These are phyloP conservation scores for Esox lucius DNA, from an alignment of 2,797 vertebrate species.

Conservation along the genomic window DNA sequence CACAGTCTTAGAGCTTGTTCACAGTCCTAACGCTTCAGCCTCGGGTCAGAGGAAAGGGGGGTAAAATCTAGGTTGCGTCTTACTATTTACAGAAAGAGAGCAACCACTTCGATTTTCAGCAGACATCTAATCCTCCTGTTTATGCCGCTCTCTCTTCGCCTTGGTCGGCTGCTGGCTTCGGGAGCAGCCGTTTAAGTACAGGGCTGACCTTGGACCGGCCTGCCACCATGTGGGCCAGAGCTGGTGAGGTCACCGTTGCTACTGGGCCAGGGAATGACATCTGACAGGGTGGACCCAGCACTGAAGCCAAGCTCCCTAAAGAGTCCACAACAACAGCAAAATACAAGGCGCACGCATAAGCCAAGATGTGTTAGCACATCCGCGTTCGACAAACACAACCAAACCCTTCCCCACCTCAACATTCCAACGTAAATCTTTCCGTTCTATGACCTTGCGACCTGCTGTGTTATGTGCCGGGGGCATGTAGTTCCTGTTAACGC, in stretches of 20 bases:
- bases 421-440: neutral
- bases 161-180: neutral
- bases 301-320: neutral
- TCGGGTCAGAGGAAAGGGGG: neutral
- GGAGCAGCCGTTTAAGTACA: neutral
- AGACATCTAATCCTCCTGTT: neutral
- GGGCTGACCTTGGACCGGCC: constrained; percentile 2
- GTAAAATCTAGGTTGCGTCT: neutral
- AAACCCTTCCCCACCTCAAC: neutral
- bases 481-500: neutral
- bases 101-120: neutral
- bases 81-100: neutral
- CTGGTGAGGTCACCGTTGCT: constrained; percentile 48
- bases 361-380: neutral
- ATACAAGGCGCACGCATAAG: neutral
- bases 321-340: constrained; percentile 1
- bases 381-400: neutral
- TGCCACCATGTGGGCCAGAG: constrained; percentile 42
- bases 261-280: constrained; percentile 43
- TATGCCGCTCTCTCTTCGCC: neutral
- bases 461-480: neutral
- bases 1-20: neutral
- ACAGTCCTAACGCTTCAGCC: neutral
- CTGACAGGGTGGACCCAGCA: constrained; percentile 29
- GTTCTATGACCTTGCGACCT: neutral